Percentiles rank a stretch among this genome's conserved stretches.
Conservation (phyloP, 2,888 invertebrate species). For the Adelognathus sp. region DNA sequence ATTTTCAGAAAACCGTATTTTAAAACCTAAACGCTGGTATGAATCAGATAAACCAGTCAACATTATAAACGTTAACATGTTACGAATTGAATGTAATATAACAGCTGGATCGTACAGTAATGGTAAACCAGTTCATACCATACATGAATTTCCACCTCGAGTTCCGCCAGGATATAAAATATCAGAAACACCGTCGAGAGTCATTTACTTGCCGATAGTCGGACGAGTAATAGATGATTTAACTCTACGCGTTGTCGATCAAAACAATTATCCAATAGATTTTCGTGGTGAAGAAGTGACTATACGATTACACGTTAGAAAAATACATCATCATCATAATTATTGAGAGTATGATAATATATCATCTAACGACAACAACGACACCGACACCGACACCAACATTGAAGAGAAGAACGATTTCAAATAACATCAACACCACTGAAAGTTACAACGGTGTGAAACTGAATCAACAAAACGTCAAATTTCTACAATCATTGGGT, state of each 20-base stretch:
- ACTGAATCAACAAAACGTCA: no score
- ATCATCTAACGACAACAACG: constrained; percentile 45
- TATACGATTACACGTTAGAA: constrained; percentile 57
- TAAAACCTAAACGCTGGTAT: neutral
- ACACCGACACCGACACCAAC: no score
- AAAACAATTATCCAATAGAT: constrained; percentile 56
- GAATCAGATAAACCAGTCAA: neutral
- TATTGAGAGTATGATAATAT: constrained; percentile 27
- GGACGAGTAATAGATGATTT: constrained; percentile 51
- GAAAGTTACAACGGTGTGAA: no score
- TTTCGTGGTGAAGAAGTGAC: constrained; percentile 60
- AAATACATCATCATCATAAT: constrained; percentile 38
- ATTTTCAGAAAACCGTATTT: neutral
- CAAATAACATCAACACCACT: no score
- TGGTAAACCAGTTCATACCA: neutral
- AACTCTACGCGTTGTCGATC: constrained; percentile 58
- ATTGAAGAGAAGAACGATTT: no score
- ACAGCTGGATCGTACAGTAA: neutral
- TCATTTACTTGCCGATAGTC: constrained; percentile 60
- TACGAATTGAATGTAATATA: neutral
- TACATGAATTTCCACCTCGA: neutral
- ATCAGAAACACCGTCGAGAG: constrained; percentile 64
- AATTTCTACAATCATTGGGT: no score
- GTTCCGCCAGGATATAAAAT: constrained; percentile 72
- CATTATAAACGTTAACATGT: neutral